Evolutionary conservation across 2,888 invertebrate species (phyloP).

Genomic region (Galerucella nymphaeae): DNA sequence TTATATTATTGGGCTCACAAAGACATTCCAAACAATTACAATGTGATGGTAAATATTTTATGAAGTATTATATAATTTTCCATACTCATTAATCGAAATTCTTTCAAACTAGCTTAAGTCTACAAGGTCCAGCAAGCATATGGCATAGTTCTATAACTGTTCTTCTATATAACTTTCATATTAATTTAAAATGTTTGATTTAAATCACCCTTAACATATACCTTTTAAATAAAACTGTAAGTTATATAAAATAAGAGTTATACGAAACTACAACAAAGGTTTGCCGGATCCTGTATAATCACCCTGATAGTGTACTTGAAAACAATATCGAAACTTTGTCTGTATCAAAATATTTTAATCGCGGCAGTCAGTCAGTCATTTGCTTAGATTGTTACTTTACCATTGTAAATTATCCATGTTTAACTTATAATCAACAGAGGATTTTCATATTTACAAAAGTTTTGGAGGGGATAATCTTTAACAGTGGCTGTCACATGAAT

Average conservation of each 20-base stretch:
- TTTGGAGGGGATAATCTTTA: background rate
- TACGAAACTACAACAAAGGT: too few relatives aligned
- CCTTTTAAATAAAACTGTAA: too few relatives aligned
- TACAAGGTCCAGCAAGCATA: background rate
- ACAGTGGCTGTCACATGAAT: background rate
- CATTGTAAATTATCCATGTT: slow-evolving; percentile 6
- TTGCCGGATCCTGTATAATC: background rate
- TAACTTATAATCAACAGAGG: background rate
- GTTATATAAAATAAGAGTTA: too few relatives aligned
- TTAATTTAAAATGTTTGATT: too few relatives aligned
- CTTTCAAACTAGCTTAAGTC: background rate
- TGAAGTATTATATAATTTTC: too few relatives aligned
- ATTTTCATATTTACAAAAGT: background rate
- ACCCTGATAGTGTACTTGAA: background rate
- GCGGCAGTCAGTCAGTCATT: background rate
- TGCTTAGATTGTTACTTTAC: slow-evolving; percentile 13
- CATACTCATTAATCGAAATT: background rate
- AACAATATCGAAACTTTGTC: slow-evolving; percentile 17
- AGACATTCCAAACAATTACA: slow-evolving; percentile 9
- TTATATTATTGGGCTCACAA: slow-evolving; percentile 2
- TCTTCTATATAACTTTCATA: too few relatives aligned
- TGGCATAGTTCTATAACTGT: too few relatives aligned
- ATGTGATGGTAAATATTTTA: background rate
- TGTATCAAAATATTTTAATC: slow-evolving; percentile 15
- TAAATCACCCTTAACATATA: too few relatives aligned